Percentiles rank a stretch among this genome's conserved stretches.
These are phyloP conservation scores for Eristalinus sepulchralis DNA, from an alignment of 2,888 invertebrate genomes.

Conservation along the genomic window DNA sequence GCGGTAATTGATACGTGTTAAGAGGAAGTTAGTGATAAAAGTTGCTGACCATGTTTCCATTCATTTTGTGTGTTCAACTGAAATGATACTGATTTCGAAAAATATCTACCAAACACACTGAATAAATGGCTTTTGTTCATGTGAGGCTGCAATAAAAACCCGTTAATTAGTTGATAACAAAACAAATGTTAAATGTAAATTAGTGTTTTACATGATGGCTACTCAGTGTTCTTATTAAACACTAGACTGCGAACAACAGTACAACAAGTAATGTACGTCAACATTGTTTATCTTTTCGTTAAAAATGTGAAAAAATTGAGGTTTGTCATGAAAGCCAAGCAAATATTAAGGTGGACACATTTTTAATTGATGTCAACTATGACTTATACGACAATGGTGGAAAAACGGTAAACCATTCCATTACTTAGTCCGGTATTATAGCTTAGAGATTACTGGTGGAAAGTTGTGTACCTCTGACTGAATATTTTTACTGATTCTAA, in stretches of 20 bases:
- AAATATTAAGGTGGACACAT: slow-evolving; percentile 36
- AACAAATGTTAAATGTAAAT: slow-evolving; percentile 72
- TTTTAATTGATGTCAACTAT: slow-evolving; percentile 10
- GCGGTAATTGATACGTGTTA: slow-evolving; percentile 69
- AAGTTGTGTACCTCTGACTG: no score
- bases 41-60: slow-evolving; percentile 70
- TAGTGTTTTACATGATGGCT: slow-evolving; percentile 71
- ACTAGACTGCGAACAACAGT: slow-evolving; percentile 55
- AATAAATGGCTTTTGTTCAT: slow-evolving; percentile 67
- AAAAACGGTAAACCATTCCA: not conserved
- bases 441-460: no score
- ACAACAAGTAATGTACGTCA: slow-evolving; percentile 58
- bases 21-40: slow-evolving; percentile 68
- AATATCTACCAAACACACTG: slow-evolving; percentile 60
- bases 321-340: slow-evolving; percentile 59
- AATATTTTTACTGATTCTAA: no score
- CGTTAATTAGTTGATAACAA: slow-evolving; percentile 71
- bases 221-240: slow-evolving; percentile 68
- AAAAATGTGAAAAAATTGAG: slow-evolving; percentile 58
- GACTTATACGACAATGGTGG: not conserved
- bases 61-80: slow-evolving; percentile 63
- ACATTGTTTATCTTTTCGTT: slow-evolving; percentile 60
- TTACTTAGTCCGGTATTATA: not conserved
- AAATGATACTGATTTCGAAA: slow-evolving; percentile 68
- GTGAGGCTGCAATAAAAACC: slow-evolving; percentile 66